Evolutionary conservation across 2,888 invertebrate species (phyloP), one percentile per base, ranked within the genome.

Genomic region (Odontocerum albicorne): DNA sequence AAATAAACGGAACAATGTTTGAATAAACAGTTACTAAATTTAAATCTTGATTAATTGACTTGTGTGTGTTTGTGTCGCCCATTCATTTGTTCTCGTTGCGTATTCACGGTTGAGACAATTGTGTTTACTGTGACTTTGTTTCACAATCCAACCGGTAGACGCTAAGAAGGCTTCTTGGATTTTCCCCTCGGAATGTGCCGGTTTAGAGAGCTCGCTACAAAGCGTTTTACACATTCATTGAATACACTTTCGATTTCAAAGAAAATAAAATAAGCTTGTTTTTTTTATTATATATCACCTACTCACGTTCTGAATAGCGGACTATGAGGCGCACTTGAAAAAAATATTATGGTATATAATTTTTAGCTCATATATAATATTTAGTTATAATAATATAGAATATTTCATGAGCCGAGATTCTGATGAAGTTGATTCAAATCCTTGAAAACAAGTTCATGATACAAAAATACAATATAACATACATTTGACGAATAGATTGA

Each of bases 221-320:
- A 27, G 4, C 27, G 10, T 10, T 4, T 4, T 10, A 3, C 22
- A 13, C 43, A 27, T 27, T 43, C 43, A 43, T 22, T 10, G 43
- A 43, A 43, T 43, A 22, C 10, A 43, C 43, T 43, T 43, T 43
- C 43, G 43, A 27, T 43, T 43, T 43, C 43, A 22, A 6, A n/a
- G 39, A 21, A 39, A n/a, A n/a, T n/a, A n/a, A n/a, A n/a, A n/a
- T n/a, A n/a, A n/a, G n/a, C n/a, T n/a, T 13, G 35, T 13, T 15
- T 35, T 10, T 39, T 39, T 39, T 39, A 17, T 39, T 39, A 19
- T 10, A 3, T 17, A 17, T 17, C 19, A 39, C 39, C 39, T 17
- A 39, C 39, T 17, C 12, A 35, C 15, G 13, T 35, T 35, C 16
- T 35, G 16, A 35, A 13, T 39, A 39, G 8, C 39, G 4, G 19